Evolutionary conservation across 2,888 invertebrate genomes (phyloP).

Genomic region (Antheraea assamensis): DNA sequence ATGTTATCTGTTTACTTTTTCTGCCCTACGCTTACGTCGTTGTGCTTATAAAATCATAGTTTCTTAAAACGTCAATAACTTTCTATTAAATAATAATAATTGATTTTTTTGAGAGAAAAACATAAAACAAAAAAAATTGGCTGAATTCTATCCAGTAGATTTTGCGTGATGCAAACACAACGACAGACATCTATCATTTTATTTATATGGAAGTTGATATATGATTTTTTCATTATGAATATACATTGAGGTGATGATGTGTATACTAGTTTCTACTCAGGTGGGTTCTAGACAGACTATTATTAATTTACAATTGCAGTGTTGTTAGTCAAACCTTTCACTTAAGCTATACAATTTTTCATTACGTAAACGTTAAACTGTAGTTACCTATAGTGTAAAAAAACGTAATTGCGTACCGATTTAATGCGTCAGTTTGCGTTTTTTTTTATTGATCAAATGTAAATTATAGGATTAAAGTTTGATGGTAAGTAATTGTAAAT

Average conservation of each 20-base stretch:
- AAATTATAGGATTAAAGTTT: neutral
- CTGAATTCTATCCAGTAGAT: too few relatives aligned
- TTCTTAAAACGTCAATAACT: too few relatives aligned
- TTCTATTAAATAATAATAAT: too few relatives aligned
- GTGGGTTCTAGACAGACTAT: neutral
- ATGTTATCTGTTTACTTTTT: too few relatives aligned
- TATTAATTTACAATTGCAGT: neutral
- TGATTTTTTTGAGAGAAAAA: too few relatives aligned
- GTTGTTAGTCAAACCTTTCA: neutral
- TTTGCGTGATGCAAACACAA: too few relatives aligned
- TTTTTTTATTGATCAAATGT: neutral
- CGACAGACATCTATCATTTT: too few relatives aligned
- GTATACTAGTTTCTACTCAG: neutral
- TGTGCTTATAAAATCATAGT: too few relatives aligned
- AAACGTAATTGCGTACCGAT: neutral
- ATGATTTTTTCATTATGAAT: neutral
- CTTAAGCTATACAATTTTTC: neutral
- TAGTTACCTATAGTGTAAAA: neutral
- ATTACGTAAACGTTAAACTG: neutral
- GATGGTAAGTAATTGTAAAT: neutral
- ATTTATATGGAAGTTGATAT: too few relatives aligned
- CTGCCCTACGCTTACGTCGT: too few relatives aligned
- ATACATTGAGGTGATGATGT: neutral
- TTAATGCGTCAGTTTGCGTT: neutral
- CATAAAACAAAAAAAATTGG: too few relatives aligned